phyloP scores from a whole-genome alignment of 2,888 invertebrate genomes.

The Agonopterix heracliana region DNA sequence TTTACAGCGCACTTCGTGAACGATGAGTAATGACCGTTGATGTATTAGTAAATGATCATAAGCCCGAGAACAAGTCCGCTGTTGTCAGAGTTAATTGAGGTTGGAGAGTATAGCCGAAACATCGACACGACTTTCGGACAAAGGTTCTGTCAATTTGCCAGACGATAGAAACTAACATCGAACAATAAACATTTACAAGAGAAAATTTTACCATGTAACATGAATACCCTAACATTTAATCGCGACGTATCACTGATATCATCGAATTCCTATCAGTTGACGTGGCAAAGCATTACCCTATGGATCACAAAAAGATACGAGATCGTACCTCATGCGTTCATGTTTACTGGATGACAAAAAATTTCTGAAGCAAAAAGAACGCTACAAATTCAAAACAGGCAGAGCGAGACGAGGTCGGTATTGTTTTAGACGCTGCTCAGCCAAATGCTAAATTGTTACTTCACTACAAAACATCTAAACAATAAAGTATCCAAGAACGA shows the following conservation, averaged over 20 bases:
- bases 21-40: conserved; percentile 56
- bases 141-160: conserved; percentile 52
- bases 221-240: conserved; percentile 32
- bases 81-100: conserved; percentile 59
- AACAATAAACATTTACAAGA: conserved; percentile 44
- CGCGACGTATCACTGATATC: conserved; percentile 17
- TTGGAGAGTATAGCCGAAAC: conserved; percentile 50
- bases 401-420: conserved; percentile 10
- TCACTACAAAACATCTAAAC: neutral
- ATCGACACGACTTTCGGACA: conserved; percentile 51
- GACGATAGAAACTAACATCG: conserved; percentile 29
- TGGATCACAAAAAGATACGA: too few species aligned
- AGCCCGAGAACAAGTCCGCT: conserved; percentile 47
- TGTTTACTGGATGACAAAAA: neutral
- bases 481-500: neutral
- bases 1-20: conserved; percentile 44
- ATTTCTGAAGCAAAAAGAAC: conserved; percentile 3
- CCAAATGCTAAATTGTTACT: conserved; percentile 8
- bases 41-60: conserved; percentile 59
- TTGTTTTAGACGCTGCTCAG: conserved; percentile 13
- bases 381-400: neutral
- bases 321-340: too few species aligned
- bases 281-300: neutral
- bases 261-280: conserved; percentile 25
- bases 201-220: conserved; percentile 38